These are phyloP conservation scores for Beris morrisii DNA, from an alignment of 2,888 invertebrate genomes.

Conservation along the genomic window DNA sequence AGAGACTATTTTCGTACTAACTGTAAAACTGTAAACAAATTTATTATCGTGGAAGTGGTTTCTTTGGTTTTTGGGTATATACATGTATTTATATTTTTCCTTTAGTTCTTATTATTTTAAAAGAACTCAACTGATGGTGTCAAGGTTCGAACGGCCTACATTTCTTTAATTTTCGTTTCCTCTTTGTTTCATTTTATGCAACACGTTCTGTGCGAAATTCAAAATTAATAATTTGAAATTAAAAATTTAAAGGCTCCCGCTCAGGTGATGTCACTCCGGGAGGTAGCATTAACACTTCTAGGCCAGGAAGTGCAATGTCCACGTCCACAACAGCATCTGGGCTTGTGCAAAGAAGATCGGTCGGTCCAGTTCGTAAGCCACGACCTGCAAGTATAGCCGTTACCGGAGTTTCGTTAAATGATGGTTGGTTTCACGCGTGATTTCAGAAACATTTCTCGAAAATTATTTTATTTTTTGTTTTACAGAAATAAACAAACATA, in stretches of 20 bases:
- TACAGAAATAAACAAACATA: slow-evolving; percentile 45
- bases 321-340: slow-evolving; percentile 67
- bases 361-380: slow-evolving; percentile 67
- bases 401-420: slow-evolving; percentile 70
- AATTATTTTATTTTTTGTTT: slow-evolving; percentile 22
- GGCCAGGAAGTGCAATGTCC: slow-evolving; percentile 87
- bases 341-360: slow-evolving; percentile 63
- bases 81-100: slow-evolving; percentile 17
- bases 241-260: slow-evolving; percentile 62
- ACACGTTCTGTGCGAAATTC: not conserved
- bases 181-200: not conserved
- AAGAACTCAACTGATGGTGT: too few relatives aligned
- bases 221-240: not conserved
- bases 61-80: slow-evolving; percentile 26
- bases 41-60: slow-evolving; percentile 23
- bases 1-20: too few relatives aligned
- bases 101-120: too few relatives aligned
- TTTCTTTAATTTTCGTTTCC: not conserved
- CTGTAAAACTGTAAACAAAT: too few relatives aligned
- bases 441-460: slow-evolving; percentile 44
- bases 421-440: slow-evolving; percentile 51
- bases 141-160: not conserved
- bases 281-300: slow-evolving; percentile 66
- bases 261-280: slow-evolving; percentile 75
- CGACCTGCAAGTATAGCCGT: slow-evolving; percentile 82